Conservation (phyloP, 2,888 invertebrate species). For the Mimas tiliae region DNA sequence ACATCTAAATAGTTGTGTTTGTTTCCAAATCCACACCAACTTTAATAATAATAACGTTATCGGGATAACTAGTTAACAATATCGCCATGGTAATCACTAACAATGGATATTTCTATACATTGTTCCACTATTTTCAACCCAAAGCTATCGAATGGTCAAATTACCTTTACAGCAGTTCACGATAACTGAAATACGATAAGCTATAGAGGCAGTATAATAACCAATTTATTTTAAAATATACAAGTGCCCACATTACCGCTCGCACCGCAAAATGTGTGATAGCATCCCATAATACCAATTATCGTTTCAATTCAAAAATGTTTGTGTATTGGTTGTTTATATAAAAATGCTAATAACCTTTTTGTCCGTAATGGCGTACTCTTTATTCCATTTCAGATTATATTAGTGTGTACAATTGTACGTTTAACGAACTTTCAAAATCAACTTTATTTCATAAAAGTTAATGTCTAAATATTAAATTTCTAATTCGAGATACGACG, state of each 20-base stretch:
- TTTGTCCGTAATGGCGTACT: slow-evolving; percentile 3
- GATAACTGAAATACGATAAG: slow-evolving; percentile 57
- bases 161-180: slow-evolving; percentile 58
- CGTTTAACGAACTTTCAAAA: too few species aligned
- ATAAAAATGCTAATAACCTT: slow-evolving; percentile 14
- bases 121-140: slow-evolving; percentile 49
- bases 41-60: slow-evolving; percentile 44
- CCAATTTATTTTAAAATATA: slow-evolving; percentile 62
- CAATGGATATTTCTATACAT: slow-evolving; percentile 44
- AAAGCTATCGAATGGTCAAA: slow-evolving; percentile 63
- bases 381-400: slow-evolving; percentile 6
- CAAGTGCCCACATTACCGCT: slow-evolving; percentile 50
- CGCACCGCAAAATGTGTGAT: slow-evolving; percentile 30
- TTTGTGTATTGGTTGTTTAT: slow-evolving; percentile 26
- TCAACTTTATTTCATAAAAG: too few species aligned
- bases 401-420: slow-evolving; percentile 3
- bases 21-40: slow-evolving; percentile 38
- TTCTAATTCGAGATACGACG: too few species aligned
- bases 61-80: slow-evolving; percentile 48
- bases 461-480: too few species aligned
- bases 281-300: slow-evolving; percentile 30
- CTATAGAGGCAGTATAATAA: slow-evolving; percentile 52
- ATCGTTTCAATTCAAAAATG: slow-evolving; percentile 28
- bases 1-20: slow-evolving; percentile 32
- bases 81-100: slow-evolving; percentile 43